Evolutionary conservation across 2,113 vertebrate genomes (phyloP), one percentile per base, ranked within the genome.

Genomic region (Chloroceryle aenea): DNA sequence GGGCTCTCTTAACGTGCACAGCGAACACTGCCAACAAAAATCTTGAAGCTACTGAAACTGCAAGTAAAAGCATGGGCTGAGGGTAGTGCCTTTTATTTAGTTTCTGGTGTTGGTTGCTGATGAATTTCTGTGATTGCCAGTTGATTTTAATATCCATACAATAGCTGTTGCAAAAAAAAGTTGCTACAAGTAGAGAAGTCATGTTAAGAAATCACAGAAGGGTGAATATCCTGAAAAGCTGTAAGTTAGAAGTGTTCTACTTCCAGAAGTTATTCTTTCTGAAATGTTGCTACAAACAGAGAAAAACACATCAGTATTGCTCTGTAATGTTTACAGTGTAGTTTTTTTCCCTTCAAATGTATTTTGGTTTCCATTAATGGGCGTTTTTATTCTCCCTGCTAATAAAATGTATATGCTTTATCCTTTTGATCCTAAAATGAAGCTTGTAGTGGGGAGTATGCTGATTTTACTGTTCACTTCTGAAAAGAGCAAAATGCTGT

Each of bases 361-460:
- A 50, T 52, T 92, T 89, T 81, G 13, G 36, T 72, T 87, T 85
- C 74, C 18, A 38, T 69, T 87, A 82, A 73, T 62, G 38, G 29
- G 45, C 52, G 82, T 87, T 92, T 62, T 21, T 93, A 29, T 82
- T 93, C 45, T 91, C 25, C 20, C 66, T 69, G 27, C n/a, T 93
- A 79, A 64, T 87, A 87, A 68, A 76, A 61, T 64, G 6, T 45
- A 34, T 62, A 23, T 40, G 16, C 3, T 75, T 20, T 69, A 20
- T 81, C 10, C 27, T 93, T 93, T 95, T 94, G 75, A 89, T 92
- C 71, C 45, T 91, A 76, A 85, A 93, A 76, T 78, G 21, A 63
- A 84, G 52, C 68, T 73, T 62, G 18, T 79, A 36, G 38, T 50
- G 50, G 8, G 22, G 30, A 78, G 40, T 81, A 61, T 26, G 21